Conservation (phyloP, 1,140 invertebrate species). For the Wiebesia pumilae region DNA sequence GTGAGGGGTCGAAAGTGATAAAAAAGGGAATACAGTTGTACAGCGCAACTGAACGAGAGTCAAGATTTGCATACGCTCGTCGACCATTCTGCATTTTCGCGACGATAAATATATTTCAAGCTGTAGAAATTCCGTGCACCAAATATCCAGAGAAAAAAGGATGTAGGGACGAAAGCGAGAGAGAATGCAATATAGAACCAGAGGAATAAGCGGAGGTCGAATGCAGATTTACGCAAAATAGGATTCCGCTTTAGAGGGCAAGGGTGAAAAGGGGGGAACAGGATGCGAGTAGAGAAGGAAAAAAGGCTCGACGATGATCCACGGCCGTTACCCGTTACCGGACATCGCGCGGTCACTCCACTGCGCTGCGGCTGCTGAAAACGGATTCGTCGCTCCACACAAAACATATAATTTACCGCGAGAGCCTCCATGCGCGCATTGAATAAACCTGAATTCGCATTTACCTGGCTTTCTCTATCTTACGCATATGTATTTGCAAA, state of each 20-base stretch:
- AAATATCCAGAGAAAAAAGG: conserved; percentile 37
- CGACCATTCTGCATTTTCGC: conserved; percentile 58
- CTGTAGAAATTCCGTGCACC: conserved; percentile 55
- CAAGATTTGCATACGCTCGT: conserved; percentile 65
- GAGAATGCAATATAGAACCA: background rate
- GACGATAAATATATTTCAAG: conserved; percentile 66
- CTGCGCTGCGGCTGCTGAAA: conserved; percentile 48
- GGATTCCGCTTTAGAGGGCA: conserved; percentile 57
- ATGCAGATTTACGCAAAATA: conserved; percentile 69
- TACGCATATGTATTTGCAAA: background rate
- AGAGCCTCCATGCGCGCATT: background rate
- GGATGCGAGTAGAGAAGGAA: background rate
- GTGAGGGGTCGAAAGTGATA: conserved; percentile 28
- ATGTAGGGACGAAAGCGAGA: conserved; percentile 30
- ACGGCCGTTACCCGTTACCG: conserved; percentile 51
- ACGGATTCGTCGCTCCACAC: conserved; percentile 55
- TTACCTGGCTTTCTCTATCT: background rate
- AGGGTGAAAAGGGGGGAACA: background rate
- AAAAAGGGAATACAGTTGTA: conserved; percentile 43
- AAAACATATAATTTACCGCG: conserved; percentile 60
- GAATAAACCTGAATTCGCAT: conserved; percentile 53
- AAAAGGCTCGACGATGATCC: conserved; percentile 15
- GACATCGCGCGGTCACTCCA: conserved; percentile 50
- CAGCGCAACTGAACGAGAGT: conserved; percentile 38
- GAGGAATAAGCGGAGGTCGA: conserved; percentile 57